Evolutionary conservation across 2,113 vertebrate species (phyloP).

Genomic region (Sapajus apella): DNA sequence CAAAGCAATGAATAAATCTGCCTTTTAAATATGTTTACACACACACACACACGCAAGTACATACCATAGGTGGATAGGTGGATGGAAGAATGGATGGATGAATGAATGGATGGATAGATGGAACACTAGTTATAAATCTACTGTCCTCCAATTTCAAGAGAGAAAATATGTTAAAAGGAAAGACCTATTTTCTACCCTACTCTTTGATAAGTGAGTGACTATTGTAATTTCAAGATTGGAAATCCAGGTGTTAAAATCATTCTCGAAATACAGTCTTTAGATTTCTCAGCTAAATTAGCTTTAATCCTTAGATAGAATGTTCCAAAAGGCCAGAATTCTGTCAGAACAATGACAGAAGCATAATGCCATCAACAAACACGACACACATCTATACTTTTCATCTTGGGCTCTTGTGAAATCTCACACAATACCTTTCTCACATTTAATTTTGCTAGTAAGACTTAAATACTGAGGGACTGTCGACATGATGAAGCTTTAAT

Average conservation of each 20-base stretch:
- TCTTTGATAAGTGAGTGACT: not conserved
- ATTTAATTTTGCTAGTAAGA: not conserved
- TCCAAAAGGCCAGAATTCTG: not conserved
- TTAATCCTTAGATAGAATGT: not conserved
- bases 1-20: not conserved
- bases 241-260: not conserved
- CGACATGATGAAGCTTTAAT: not conserved
- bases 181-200: not conserved
- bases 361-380: not conserved
- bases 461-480: not conserved
- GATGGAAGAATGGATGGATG: not conserved
- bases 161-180: not conserved
- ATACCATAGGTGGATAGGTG: not conserved
- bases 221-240: not conserved
- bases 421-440: not conserved
- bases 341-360: not conserved
- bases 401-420: not conserved
- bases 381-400: not conserved
- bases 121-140: constrained; percentile 1
- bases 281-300: not conserved
- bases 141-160: not conserved
- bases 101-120: not conserved
- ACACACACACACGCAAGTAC: not conserved
- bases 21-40: not conserved
- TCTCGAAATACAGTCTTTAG: not conserved